Percentiles rank a stretch among this genome's conserved stretches.
These are phyloP conservation scores for Pelecanoides urinatrix DNA, from an alignment of 2,113 vertebrate genomes.

Conservation along the genomic window DNA sequence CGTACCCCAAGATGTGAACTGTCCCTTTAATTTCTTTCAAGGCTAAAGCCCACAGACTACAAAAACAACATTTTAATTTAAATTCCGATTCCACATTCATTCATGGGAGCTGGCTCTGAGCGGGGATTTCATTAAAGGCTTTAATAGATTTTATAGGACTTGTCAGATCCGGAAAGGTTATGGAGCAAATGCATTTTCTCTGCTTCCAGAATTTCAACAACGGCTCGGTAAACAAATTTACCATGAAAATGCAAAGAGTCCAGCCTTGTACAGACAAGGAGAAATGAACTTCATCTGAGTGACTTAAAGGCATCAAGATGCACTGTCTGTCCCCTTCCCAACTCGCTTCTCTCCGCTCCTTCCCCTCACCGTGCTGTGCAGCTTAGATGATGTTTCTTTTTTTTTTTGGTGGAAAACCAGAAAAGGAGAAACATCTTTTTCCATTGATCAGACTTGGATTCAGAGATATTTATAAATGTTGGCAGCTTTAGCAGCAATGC, in stretches of 20 bases:
- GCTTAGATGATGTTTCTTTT: background rate
- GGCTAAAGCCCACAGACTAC: constrained; percentile 43
- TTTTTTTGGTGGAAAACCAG: background rate
- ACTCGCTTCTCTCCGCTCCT: rapidly evolving
- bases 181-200: constrained; percentile 75
- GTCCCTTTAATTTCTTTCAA: constrained; percentile 60
- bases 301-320: background rate
- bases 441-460: background rate
- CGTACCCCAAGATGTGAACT: background rate
- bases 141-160: constrained; percentile 76
- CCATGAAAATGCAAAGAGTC: constrained; percentile 61
- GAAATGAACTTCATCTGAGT: constrained; percentile 39
- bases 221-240: constrained; percentile 66
- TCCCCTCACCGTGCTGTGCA: background rate
- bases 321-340: background rate
- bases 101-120: constrained; percentile 64
- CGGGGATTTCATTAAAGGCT: constrained; percentile 76
- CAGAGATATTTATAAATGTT: background rate
- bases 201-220: constrained; percentile 72
- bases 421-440: background rate
- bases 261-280: constrained; percentile 39
- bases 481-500: background rate
- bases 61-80: constrained; percentile 77
- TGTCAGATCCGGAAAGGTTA: constrained; percentile 74
- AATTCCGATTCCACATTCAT: constrained; percentile 71